phyloP scores from a whole-genome alignment of 92 coral and sea anemone species.

The Parazoanthus swiftii region DNA sequence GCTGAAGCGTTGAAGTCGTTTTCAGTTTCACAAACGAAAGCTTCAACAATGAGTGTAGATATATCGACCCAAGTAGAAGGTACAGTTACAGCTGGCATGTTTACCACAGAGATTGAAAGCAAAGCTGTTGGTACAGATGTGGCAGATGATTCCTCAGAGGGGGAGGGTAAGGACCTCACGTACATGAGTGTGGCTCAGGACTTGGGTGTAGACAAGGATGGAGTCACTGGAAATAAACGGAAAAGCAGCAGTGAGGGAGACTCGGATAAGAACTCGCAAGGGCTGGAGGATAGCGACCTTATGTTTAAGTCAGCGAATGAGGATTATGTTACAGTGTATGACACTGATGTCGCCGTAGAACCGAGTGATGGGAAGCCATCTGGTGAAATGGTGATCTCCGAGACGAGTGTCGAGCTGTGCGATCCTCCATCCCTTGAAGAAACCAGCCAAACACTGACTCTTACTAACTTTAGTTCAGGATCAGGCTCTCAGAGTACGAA shows the following conservation, averaged over 20 bases:
- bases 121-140: neutral
- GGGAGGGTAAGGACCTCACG: conserved; percentile 21
- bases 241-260: conserved; percentile 73
- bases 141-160: conserved; percentile 33
- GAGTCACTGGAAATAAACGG: conserved; percentile 42
- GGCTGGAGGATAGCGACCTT: conserved; percentile 71
- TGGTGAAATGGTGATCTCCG: conserved; percentile 38
- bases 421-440: conserved; percentile 56
- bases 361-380: neutral
- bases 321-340: conserved; percentile 83
- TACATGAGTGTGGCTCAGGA: conserved; percentile 49
- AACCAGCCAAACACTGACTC: conserved; percentile 77
- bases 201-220: conserved; percentile 38
- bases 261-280: conserved; percentile 67
- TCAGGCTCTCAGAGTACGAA: conserved; percentile 69
- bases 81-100: conserved; percentile 30
- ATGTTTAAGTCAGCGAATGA: conserved; percentile 86
- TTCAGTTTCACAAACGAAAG: conserved; percentile 30
- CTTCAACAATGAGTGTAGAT: conserved; percentile 70
- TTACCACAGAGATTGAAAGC: neutral
- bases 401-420: conserved; percentile 31
- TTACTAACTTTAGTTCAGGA: conserved; percentile 70
- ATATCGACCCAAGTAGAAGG: conserved; percentile 69
- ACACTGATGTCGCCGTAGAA: conserved; percentile 50
- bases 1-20: conserved; percentile 38